Percentiles rank a stretch among this genome's conserved stretches.
These are phyloP conservation scores for Apus apus DNA, from an alignment of 2,113 vertebrate species.

Conservation along the genomic window DNA sequence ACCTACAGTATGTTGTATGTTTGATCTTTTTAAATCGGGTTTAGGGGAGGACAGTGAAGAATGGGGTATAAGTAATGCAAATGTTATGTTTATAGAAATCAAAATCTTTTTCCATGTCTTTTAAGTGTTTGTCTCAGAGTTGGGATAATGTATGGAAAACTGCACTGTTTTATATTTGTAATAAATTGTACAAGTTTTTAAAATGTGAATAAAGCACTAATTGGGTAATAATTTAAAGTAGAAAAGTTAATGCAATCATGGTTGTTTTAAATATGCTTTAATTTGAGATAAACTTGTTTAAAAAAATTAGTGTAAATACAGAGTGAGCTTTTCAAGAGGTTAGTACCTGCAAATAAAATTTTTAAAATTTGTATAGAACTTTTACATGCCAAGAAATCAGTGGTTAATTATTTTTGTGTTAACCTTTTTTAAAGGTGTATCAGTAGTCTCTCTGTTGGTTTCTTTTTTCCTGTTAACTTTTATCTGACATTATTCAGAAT, in stretches of 20 bases:
- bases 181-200: constrained; percentile 80
- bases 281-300: constrained; percentile 63
- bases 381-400: constrained; percentile 60
- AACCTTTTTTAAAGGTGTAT: constrained; percentile 11
- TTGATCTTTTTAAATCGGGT: constrained; percentile 83
- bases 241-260: constrained; percentile 72
- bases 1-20: constrained; percentile 90
- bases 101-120: constrained; percentile 74
- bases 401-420: constrained; percentile 68
- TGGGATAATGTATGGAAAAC: constrained; percentile 78
- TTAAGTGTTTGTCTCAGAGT: constrained; percentile 79
- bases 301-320: constrained; percentile 70
- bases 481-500: not conserved
- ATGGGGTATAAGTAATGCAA: constrained; percentile 73
- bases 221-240: constrained; percentile 80
- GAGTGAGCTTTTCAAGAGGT: constrained; percentile 68
- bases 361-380: constrained; percentile 71
- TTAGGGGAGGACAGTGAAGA: constrained; percentile 67
- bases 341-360: constrained; percentile 73
- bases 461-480: not conserved
- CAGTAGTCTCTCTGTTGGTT: constrained; percentile 25
- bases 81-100: constrained; percentile 77
- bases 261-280: constrained; percentile 74
- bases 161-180: constrained; percentile 80
- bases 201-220: constrained; percentile 81